Percentiles rank a stretch among this genome's conserved stretches.
Evolutionary conservation across 2,888 invertebrate species (phyloP).

Genomic region (Flexamia atlantica): DNA sequence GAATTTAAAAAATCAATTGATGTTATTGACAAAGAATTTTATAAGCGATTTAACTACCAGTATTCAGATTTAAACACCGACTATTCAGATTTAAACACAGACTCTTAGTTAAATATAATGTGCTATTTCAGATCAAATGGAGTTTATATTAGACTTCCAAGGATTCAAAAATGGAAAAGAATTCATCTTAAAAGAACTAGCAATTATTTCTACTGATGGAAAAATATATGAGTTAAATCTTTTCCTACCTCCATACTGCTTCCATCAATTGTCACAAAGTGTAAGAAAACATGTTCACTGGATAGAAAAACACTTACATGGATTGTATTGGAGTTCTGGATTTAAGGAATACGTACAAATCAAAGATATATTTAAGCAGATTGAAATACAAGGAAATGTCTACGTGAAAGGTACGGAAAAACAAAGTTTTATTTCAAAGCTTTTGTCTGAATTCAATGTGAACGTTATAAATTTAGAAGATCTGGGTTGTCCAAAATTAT

Average conservation of each 20-base stretch:
- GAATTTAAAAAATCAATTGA: not conserved
- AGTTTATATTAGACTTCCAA: not conserved
- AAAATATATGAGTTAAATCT: not conserved
- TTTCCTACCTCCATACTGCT: not conserved
- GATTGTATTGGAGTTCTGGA: not conserved
- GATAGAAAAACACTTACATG: slow-evolving; percentile 4
- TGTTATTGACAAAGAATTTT: not conserved
- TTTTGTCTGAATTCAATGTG: too few species aligned
- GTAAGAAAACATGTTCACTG: not conserved
- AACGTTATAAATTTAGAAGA: too few species aligned
- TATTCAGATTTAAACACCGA: not conserved
- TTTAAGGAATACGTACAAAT: too few species aligned
- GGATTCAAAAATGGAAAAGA: slow-evolving; percentile 7
- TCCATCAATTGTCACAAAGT: not conserved
- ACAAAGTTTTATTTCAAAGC: not conserved
- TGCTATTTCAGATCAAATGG: too few species aligned
- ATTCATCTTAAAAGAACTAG: not conserved
- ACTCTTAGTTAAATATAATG: too few species aligned
- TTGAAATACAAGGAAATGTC: too few species aligned
- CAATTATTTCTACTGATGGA: not conserved
- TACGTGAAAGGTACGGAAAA: too few species aligned
- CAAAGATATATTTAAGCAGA: too few species aligned
- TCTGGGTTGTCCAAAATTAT: too few species aligned
- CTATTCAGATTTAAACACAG: not conserved
- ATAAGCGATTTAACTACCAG: too few species aligned